Evolutionary conservation across 2,113 vertebrate species (phyloP), one percentile per base, ranked within the genome.

Genomic region (Propithecus coquereli): DNA sequence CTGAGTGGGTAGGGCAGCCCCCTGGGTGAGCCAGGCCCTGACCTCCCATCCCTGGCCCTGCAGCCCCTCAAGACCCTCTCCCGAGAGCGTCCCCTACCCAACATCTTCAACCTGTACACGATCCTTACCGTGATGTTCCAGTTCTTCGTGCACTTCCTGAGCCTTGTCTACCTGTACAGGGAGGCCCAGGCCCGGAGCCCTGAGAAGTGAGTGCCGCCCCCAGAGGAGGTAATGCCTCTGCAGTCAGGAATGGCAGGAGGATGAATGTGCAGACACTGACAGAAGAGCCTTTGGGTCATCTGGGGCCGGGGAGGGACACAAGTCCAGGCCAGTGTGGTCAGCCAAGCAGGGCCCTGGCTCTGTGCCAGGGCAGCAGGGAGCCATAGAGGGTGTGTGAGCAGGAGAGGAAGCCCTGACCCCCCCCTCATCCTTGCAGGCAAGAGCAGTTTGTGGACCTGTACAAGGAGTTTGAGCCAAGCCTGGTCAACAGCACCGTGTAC

Each of bases 401-500:
- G 4, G 43, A 76, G 50, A 54, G 1, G n/a, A 22, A 52, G 20
- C 20, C 45, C 50, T 54, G 50, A 79, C 32, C 9, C 34, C 9
- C 9, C 8, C 1, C 5, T 9, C 18, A 47, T 63, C 23, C 17
- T 82, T 43, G 43, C 86, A 99, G 99, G 97, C 96, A 94, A 98
- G 99, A 99, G 40, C 98, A 98, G 61, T 99, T 99, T 97, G 99
- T 98, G 96, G 99, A 99, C 92, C 98, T 99, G 34, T 99, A 99
- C 98, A 99, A 99, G 98, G 99, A 99, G 81, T 99, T 99, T 95
- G 99, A 99, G 98, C 99, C 99, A 1, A 99, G 99, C 96, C 98
- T 99, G 30, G 99, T 99, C 77, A 99, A 99, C 99, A 99, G 99
- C 98, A 99, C 99, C 0, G 99, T 99, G 70, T 99, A 99, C 97